Evolutionary conservation across 2,888 invertebrate species (phyloP).

Genomic region (Nephrotoma guestfalica): DNA sequence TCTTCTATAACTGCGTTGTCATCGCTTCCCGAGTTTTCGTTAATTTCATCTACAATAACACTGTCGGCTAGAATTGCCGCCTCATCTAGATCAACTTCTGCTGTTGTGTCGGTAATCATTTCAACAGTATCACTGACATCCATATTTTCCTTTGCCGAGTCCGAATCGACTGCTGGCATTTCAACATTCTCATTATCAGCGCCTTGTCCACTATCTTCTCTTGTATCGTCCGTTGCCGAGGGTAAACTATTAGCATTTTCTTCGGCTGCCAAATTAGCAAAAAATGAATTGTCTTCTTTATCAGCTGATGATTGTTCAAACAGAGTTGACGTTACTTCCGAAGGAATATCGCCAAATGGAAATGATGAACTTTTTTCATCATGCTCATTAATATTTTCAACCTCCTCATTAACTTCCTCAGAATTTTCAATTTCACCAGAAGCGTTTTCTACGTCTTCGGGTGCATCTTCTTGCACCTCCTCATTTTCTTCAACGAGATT

Average conservation of each 20-base stretch:
- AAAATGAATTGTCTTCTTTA: slow-evolving; percentile 20
- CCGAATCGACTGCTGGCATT: background rate
- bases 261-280: slow-evolving; percentile 28
- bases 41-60: background rate
- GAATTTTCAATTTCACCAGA: background rate
- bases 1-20: slow-evolving; percentile 23
- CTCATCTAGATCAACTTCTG: slow-evolving; percentile 18
- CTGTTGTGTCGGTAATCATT: slow-evolving; percentile 19
- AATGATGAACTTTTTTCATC: slow-evolving; percentile 33
- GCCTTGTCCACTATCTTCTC: slow-evolving; percentile 14
- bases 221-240: slow-evolving; percentile 25
- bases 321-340: slow-evolving; percentile 1
- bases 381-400: slow-evolving; percentile 5
- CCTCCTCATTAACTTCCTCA: background rate
- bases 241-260: slow-evolving; percentile 33
- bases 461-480: background rate
- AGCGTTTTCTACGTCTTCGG: background rate
- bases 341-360: slow-evolving; percentile 24
- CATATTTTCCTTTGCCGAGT: background rate
- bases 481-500: background rate
- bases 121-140: slow-evolving; percentile 18
- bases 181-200: slow-evolving; percentile 13
- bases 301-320: slow-evolving; percentile 17
- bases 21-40: background rate
- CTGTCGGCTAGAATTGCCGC: slow-evolving; percentile 22